Base-by-base conservation (phyloP, 1,140 invertebrate species). In the Eufriesea mexicana region DNA sequence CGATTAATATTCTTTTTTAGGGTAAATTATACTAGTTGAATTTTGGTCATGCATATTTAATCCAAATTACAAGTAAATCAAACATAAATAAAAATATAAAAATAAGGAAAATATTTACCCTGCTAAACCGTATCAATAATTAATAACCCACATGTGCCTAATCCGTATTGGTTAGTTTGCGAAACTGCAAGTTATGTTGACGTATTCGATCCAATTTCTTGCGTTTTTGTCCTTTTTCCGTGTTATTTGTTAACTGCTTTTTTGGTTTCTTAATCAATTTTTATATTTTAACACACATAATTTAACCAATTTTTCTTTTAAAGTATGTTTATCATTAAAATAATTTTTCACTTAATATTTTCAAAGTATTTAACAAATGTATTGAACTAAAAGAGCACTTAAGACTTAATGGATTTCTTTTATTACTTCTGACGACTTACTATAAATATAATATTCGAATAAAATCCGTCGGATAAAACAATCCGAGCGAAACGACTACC, bases 101-200 rank as follows among this genome's bases (percentile, higher is more conserved):
- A 35, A 35, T 35, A 35, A 12, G 10, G 20, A 45, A 25, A 35
- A 75, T 35, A 70, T 57, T 70, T 79, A 79, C 66, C 76, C 47
- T 9, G n/a, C 47, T 23, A 12, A 49, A 2, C 28, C 12, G 66
- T 78, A 45, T 59, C 18, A 45, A 54, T 7, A 42, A 64, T 28
- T 23, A n/a, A 64, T 81, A 66, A 20, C 5, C 45, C n/a, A 8
- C 23, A n/a, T 18, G 42, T 57, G 42, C 25, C 20, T 45, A 14
- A 12, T 71, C 45, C 5, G 28, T 20, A 20, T 16, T 62, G 8
- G 8, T 62, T 62, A 20, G 18, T 66, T 66, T 23, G 35, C 5
- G 23, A 66, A 64, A 59, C 9, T 42, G 20, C n/a, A 23, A 64
- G 16, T 55, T 78, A 12, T 23, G 20, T 25, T 54, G 20, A 12